Conservation (phyloP, 2,888 invertebrate species). For the Sacculina carcini region DNA sequence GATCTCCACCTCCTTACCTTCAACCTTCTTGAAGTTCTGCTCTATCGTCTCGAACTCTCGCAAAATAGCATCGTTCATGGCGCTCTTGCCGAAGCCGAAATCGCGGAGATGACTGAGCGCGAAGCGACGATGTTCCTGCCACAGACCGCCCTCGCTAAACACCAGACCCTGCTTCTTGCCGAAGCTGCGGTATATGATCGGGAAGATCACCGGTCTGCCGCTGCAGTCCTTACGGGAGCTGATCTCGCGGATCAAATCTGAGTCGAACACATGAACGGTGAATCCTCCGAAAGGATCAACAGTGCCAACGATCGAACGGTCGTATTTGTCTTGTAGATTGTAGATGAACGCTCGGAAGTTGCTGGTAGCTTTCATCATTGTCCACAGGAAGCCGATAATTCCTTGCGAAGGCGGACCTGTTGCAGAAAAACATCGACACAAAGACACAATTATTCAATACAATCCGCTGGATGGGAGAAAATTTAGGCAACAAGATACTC, state of each 20-base stretch:
- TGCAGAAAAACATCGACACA: no score
- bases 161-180: conserved; percentile 26
- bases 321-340: not conserved
- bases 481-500: no score
- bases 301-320: not conserved
- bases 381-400: not conserved
- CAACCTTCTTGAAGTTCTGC: conserved; percentile 16
- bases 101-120: conserved; percentile 47
- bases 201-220: not conserved
- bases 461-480: no score
- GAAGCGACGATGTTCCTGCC: conserved; percentile 50
- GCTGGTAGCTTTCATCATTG: not conserved
- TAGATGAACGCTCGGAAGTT: not conserved
- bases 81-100: conserved; percentile 51
- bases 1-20: conserved; percentile 22
- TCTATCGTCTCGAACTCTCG: conserved; percentile 25
- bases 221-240: not conserved
- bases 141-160: conserved; percentile 40
- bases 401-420: not conserved
- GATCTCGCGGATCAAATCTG: not conserved
- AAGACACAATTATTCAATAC: no score
- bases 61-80: conserved; percentile 42
- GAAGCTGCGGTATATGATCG: not conserved
- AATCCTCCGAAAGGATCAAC: not conserved
- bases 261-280: not conserved